Evolutionary conservation across 2,888 invertebrate genomes (phyloP).

Genomic region (Eupithecia exiguata): DNA sequence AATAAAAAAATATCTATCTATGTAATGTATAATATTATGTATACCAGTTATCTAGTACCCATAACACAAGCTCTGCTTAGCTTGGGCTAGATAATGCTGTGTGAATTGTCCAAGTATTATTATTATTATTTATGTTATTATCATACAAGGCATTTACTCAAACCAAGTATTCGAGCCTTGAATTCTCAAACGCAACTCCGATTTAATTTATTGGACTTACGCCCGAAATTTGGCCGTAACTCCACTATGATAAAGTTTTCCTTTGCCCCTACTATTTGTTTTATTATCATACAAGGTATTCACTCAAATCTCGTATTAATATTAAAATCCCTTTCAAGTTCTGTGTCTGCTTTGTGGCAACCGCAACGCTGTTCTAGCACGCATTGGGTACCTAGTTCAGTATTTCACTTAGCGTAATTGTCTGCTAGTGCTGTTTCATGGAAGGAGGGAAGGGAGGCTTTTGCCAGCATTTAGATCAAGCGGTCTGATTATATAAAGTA

Average conservation of each 20-base stretch:
- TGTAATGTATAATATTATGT: too few species aligned
- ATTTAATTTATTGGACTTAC: too few species aligned
- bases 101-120: too few species aligned
- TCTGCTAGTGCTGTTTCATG: neutral
- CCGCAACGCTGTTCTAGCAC: neutral
- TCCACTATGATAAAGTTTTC: neutral
- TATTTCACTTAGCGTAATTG: slow-evolving; percentile 3
- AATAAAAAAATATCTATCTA: too few species aligned
- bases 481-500: neutral
- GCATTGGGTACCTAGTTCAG: neutral
- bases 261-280: neutral
- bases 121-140: too few species aligned
- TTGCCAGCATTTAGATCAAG: neutral
- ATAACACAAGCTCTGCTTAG: too few species aligned
- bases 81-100: too few species aligned
- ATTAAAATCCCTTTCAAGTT: neutral
- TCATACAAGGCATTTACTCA: too few species aligned
- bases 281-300: neutral
- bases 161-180: too few species aligned
- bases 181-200: too few species aligned
- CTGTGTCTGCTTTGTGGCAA: slow-evolving; percentile 1
- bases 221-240: too few species aligned
- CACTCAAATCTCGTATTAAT: neutral
- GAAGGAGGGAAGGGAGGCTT: neutral
- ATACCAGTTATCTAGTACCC: too few species aligned